Conservation (phyloP, 2,113 vertebrate species). For the Eretmochelys imbricata region DNA sequence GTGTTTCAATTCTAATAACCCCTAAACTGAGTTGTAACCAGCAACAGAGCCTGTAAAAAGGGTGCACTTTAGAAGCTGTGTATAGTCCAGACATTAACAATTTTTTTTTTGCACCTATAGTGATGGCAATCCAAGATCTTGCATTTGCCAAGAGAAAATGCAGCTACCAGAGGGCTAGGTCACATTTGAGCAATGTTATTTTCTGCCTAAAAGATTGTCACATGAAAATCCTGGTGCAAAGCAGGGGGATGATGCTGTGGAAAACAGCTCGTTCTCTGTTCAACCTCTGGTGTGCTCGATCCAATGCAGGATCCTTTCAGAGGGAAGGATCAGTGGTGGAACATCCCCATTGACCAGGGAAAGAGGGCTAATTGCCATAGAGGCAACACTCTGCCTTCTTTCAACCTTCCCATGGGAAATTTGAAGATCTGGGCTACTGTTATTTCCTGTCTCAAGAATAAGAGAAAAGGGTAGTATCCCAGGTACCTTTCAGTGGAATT, state of each 20-base stretch:
- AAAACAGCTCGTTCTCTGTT: background rate
- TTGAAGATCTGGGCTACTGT: background rate
- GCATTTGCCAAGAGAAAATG: background rate
- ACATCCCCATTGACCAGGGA: background rate
- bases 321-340: background rate
- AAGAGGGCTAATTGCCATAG: background rate
- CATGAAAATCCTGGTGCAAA: background rate
- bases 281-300: background rate
- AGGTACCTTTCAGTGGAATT: background rate
- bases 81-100: background rate
- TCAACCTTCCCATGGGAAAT: background rate
- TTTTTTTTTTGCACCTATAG: background rate
- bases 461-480: background rate
- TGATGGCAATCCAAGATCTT: background rate
- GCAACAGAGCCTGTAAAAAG: background rate
- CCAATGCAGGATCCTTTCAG: background rate
- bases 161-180: background rate
- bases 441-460: background rate
- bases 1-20: background rate
- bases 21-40: background rate
- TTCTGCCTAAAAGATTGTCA: rapidly evolving
- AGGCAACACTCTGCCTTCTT: background rate
- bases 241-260: background rate
- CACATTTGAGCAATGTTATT: background rate
- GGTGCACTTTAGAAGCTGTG: background rate